Conservation (phyloP, 2,888 invertebrate species). For the Drosophila anceps region DNA sequence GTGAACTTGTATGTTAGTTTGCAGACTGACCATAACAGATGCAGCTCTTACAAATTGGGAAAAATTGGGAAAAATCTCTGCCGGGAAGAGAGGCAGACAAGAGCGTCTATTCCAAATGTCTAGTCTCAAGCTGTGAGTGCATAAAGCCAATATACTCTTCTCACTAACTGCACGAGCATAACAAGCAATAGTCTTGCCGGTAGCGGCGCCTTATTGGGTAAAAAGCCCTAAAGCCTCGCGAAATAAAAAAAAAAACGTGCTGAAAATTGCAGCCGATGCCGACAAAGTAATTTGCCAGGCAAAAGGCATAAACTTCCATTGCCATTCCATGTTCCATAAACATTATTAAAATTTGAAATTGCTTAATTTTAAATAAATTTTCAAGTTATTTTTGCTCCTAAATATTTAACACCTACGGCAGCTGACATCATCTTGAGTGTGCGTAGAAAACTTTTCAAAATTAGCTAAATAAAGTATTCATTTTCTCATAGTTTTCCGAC, state of each 20-base stretch:
- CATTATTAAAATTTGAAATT: conserved; percentile 26
- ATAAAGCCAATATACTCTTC: background rate
- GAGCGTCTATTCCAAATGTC: background rate
- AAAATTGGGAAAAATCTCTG: too few relatives aligned
- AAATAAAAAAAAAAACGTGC: conserved; percentile 36
- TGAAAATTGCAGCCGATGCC: conserved; percentile 39
- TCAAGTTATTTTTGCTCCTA: background rate
- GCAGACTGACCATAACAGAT: too few relatives aligned
- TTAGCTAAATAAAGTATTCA: conserved; percentile 4
- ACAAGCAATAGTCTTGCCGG: conserved; percentile 31
- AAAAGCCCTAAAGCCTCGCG: conserved; percentile 19
- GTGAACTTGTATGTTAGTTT: too few relatives aligned
- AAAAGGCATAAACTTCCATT: conserved; percentile 7
- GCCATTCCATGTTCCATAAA: background rate
- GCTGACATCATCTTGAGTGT: conserved; percentile 34
- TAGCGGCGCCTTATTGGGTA: conserved; percentile 9
- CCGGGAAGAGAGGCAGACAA: too few relatives aligned
- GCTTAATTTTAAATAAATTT: conserved; percentile 29
- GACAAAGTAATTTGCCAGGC: conserved; percentile 39
- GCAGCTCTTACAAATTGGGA: too few relatives aligned
- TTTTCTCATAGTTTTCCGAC: conserved; percentile 1
- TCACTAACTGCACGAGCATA: background rate
- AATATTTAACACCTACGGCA: conserved; percentile 32
- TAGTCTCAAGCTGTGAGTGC: too few relatives aligned
- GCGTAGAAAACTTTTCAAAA: conserved; percentile 21